These are phyloP conservation scores for Xylocampa areola DNA, from an alignment of 2,888 invertebrate species.

Conservation along the genomic window DNA sequence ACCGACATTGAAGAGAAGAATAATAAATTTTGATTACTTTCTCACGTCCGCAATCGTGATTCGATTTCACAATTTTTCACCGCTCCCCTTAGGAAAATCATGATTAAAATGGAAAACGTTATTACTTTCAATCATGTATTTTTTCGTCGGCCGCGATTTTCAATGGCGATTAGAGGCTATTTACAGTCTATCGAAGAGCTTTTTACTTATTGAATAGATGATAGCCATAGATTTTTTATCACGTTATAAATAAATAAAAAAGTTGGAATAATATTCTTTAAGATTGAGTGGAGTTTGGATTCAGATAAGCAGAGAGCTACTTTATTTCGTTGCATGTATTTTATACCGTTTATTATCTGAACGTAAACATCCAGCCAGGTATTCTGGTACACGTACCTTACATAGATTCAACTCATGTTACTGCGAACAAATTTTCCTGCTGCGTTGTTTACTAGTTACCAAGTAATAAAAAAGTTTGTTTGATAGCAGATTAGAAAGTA, in stretches of 20 bases:
- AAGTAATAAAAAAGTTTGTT: constrained; percentile 85
- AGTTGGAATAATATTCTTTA: constrained; percentile 2
- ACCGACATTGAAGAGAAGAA: constrained; percentile 80
- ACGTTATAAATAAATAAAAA: constrained; percentile 29
- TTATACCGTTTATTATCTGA: too few relatives aligned
- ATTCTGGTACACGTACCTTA: neutral
- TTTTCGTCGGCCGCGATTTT: constrained; percentile 59
- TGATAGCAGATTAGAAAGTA: constrained; percentile 84
- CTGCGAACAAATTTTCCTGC: constrained; percentile 67
- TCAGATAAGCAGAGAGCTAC: neutral
- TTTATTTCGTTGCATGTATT: too few relatives aligned
- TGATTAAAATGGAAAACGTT: constrained; percentile 82
- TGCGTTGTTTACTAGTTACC: constrained; percentile 81
- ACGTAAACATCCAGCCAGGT: neutral
- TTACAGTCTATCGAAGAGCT: constrained; percentile 49
- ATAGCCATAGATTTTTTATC: constrained; percentile 42
- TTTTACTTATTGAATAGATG: constrained; percentile 55
- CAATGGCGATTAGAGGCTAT: constrained; percentile 57
- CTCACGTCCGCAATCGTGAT: constrained; percentile 86
- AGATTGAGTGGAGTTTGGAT: constrained; percentile 11
- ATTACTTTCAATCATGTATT: constrained; percentile 69
- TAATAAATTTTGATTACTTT: constrained; percentile 88
- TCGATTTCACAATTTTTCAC: constrained; percentile 83
- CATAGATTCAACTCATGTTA: constrained; percentile 45
- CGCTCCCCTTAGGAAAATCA: constrained; percentile 75